phyloP scores from a whole-genome alignment of 2,888 invertebrate genomes.

The Clistopyga incitator region DNA sequence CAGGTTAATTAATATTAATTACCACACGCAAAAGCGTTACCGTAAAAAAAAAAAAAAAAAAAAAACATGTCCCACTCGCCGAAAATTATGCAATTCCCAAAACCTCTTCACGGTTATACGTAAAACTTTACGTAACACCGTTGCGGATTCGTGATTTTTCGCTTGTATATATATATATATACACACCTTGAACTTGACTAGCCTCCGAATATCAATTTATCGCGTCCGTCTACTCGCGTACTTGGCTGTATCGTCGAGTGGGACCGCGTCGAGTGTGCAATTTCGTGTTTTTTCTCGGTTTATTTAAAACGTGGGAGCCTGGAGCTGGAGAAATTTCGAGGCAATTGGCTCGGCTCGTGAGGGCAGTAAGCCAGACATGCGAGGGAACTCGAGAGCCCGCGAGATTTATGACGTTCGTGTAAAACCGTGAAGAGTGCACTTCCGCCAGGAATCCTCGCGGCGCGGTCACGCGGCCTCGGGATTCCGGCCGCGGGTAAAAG shows the following conservation, averaged over 20 bases:
- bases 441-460: constrained; percentile 58
- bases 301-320: constrained; percentile 9
- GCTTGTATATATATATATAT: constrained; percentile 7
- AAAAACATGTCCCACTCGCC: background rate
- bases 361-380: constrained; percentile 39
- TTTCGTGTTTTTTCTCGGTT: constrained; percentile 31
- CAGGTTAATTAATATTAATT: no score
- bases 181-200: constrained; percentile 52
- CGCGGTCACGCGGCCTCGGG: constrained; percentile 56
- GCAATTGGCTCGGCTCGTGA: constrained; percentile 28
- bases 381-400: constrained; percentile 31
- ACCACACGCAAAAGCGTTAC: background rate
- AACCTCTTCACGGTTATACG: constrained; percentile 34
- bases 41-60: background rate
- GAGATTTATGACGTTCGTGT: constrained; percentile 66
- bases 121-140: constrained; percentile 35
- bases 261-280: constrained; percentile 27
- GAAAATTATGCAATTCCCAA: background rate
- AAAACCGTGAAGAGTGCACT: constrained; percentile 62
- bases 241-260: background rate
- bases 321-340: constrained; percentile 35
- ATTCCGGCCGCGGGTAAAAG: constrained; percentile 38
- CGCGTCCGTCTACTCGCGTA: background rate
- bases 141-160: constrained; percentile 7
- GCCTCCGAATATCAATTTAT: constrained; percentile 43